Evolutionary conservation across 1,140 invertebrate species (phyloP).

Genomic region (Rhagoletis zephyria): DNA sequence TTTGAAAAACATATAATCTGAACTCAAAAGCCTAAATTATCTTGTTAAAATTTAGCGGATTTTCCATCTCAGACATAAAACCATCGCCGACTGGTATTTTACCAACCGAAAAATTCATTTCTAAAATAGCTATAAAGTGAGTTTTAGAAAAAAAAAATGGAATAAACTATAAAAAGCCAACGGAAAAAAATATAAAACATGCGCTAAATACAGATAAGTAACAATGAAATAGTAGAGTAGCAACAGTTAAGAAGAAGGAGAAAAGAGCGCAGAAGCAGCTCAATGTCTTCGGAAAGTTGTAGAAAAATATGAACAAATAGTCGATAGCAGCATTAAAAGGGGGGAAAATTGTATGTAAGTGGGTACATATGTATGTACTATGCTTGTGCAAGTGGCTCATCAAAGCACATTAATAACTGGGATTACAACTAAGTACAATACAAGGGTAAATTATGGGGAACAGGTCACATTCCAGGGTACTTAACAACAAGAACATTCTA

Average conservation of each 20-base stretch:
- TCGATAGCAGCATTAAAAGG: background rate
- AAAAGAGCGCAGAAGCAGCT: background rate
- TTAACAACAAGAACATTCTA: background rate
- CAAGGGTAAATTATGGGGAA: background rate
- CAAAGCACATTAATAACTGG: background rate
- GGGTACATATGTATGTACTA: background rate
- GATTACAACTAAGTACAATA: slow-evolving; percentile 3
- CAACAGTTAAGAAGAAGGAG: background rate
- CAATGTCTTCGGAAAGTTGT: background rate
- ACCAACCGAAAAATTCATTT: too few relatives aligned
- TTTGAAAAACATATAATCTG: too few relatives aligned
- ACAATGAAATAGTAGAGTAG: background rate
- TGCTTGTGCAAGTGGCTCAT: background rate
- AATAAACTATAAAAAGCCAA: background rate
- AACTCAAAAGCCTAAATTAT: too few relatives aligned
- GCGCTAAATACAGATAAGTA: too few relatives aligned
- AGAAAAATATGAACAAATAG: background rate
- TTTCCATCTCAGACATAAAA: too few relatives aligned
- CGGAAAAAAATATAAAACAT: background rate
- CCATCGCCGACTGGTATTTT: too few relatives aligned
- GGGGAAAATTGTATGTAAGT: background rate
- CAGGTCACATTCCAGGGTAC: slow-evolving; percentile 19
- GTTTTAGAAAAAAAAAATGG: too few relatives aligned
- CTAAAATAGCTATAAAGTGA: too few relatives aligned
- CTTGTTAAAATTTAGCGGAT: too few relatives aligned